Evolutionary conservation across 2,113 vertebrate genomes (phyloP).

Genomic region (Lagopus leucura): DNA sequence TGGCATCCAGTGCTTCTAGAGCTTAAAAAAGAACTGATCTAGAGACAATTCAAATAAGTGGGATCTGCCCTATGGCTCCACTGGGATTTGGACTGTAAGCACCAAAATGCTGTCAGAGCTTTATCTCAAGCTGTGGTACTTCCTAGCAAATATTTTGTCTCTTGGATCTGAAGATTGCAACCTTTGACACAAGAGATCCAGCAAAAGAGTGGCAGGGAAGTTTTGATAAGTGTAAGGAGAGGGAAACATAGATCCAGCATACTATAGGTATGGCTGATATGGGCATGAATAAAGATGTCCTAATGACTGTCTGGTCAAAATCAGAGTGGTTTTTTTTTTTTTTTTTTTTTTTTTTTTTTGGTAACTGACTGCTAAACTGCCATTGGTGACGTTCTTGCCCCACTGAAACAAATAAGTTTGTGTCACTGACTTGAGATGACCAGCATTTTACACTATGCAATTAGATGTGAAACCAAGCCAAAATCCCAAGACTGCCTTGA

Average conservation of each 20-base stretch:
- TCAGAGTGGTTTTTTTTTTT: neutral
- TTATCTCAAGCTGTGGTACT: neutral
- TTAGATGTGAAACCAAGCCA: conserved; percentile 11
- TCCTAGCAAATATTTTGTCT: neutral
- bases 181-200: neutral
- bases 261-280: neutral
- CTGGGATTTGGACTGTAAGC: neutral
- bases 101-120: neutral
- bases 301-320: neutral
- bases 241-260: neutral
- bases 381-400: neutral
- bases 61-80: neutral
- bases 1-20: neutral
- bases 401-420: neutral
- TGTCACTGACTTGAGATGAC: conserved; percentile 12
- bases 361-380: neutral
- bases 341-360: neutral
- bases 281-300: neutral
- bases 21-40: neutral
- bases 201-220: neutral
- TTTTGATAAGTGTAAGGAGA: neutral
- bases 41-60: conserved; percentile 31
- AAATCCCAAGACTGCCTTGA: conserved; percentile 14
- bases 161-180: neutral
- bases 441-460: neutral